A percentile compares a stretch with the other conserved stretches of the same genome.
Evolutionary conservation across 2,113 vertebrate species (phyloP).

Genomic region (Gopherus flavomarginatus): DNA sequence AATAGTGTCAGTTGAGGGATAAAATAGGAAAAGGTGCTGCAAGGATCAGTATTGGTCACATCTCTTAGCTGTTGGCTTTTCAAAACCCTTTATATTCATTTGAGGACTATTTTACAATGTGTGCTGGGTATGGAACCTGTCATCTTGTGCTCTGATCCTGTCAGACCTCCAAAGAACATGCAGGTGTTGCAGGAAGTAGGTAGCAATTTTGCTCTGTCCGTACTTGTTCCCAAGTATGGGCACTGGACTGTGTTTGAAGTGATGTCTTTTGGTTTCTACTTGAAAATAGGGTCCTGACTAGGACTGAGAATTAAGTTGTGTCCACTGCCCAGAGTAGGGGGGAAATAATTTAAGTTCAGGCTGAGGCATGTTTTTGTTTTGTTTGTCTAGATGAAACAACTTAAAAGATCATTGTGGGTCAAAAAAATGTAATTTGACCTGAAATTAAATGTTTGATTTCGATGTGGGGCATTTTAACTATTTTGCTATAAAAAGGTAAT

Average conservation of each 20-base stretch:
- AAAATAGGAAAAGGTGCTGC: conserved; percentile 1
- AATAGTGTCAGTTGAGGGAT: not conserved
- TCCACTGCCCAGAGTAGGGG: too few relatives aligned
- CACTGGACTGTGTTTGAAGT: not conserved
- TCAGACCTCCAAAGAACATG: not conserved
- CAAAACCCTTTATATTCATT: not conserved
- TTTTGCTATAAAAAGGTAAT: too few relatives aligned
- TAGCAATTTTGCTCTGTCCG: not conserved
- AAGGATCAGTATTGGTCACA: not conserved
- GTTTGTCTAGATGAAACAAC: too few relatives aligned
- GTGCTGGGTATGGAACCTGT: not conserved
- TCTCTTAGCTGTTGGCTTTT: conserved; percentile 18
- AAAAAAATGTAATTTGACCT: too few relatives aligned
- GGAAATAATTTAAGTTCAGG: too few relatives aligned
- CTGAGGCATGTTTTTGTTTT: too few relatives aligned
- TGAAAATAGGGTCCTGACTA: not conserved
- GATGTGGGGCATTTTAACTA: too few relatives aligned
- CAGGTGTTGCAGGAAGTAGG: not conserved
- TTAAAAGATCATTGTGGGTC: too few relatives aligned
- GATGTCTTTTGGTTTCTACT: not conserved
- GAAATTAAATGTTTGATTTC: too few relatives aligned
- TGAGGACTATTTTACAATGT: not conserved
- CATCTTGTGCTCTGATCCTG: conserved; percentile 23
- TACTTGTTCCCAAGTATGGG: not conserved
- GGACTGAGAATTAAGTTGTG: too few relatives aligned